phyloP scores from a whole-genome alignment of 2,113 vertebrate genomes.

The Blennius ocellaris region DNA sequence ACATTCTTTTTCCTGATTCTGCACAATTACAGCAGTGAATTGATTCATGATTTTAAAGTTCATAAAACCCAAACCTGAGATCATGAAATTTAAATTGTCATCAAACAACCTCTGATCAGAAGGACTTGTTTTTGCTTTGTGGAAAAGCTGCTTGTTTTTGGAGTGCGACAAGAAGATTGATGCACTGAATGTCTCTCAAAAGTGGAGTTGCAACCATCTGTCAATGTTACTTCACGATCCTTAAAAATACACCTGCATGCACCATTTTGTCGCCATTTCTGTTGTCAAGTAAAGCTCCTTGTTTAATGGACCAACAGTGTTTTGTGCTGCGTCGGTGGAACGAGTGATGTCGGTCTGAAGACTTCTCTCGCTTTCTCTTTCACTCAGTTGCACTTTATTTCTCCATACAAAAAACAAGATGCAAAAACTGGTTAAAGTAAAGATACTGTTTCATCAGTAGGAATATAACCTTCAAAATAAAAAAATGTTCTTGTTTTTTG shows the following conservation, averaged over 20 bases:
- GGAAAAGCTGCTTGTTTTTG: neutral
- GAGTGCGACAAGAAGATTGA: neutral
- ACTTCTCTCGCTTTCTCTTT: neutral
- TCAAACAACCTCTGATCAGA: neutral
- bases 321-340: neutral
- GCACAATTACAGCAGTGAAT: neutral
- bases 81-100: neutral
- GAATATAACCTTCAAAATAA: no score
- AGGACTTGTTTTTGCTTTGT: neutral
- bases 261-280: neutral
- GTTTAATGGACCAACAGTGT: neutral
- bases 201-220: neutral
- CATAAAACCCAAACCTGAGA: neutral
- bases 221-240: neutral
- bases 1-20: no score
- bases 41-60: neutral
- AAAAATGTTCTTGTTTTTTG: no score
- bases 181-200: neutral
- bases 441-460: no score
- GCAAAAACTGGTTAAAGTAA: no score
- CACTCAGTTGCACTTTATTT: neutral
- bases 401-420: no score
- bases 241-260: no score
- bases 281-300: neutral
- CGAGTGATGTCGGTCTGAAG: neutral